These are phyloP conservation scores for Xiphophorus hellerii DNA, from an alignment of 2,113 vertebrate species.

Conservation along the genomic window DNA sequence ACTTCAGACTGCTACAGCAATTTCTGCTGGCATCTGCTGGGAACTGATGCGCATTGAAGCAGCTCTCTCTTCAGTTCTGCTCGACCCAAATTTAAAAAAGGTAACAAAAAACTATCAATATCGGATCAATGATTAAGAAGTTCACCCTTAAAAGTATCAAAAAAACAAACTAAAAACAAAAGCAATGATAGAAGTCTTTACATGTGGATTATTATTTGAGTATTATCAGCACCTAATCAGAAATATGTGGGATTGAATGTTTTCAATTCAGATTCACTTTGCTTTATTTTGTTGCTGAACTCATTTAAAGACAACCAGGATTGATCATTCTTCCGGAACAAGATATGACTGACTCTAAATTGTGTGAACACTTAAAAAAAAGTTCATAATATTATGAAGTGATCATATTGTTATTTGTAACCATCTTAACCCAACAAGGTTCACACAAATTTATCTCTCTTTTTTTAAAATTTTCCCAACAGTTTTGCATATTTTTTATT, in stretches of 20 bases:
- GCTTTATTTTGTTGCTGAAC: neutral
- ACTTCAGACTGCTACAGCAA: slow-evolving; percentile 54
- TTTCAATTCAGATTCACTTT: neutral
- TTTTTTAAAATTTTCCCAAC: neutral
- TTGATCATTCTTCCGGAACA: neutral
- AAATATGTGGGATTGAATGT: neutral
- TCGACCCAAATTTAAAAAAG: neutral
- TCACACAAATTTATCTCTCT: neutral
- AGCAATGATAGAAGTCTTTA: neutral
- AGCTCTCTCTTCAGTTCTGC: slow-evolving; percentile 3
- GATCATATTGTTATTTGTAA: neutral
- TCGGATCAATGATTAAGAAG: neutral
- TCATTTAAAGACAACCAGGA: neutral
- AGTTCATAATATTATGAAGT: neutral
- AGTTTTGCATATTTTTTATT: neutral
- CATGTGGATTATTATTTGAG: neutral
- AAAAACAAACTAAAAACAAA: neutral
- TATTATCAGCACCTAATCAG: neutral
- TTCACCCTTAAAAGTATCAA: no score
- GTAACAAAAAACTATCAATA: neutral
- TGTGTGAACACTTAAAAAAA: neutral
- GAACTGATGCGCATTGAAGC: slow-evolving; percentile 21
- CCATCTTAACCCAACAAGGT: neutral
- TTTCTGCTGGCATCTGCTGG: slow-evolving; percentile 27
- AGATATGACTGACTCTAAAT: neutral